phyloP scores from a whole-genome alignment of 2,888 invertebrate species.

The Melipona bicolor region DNA sequence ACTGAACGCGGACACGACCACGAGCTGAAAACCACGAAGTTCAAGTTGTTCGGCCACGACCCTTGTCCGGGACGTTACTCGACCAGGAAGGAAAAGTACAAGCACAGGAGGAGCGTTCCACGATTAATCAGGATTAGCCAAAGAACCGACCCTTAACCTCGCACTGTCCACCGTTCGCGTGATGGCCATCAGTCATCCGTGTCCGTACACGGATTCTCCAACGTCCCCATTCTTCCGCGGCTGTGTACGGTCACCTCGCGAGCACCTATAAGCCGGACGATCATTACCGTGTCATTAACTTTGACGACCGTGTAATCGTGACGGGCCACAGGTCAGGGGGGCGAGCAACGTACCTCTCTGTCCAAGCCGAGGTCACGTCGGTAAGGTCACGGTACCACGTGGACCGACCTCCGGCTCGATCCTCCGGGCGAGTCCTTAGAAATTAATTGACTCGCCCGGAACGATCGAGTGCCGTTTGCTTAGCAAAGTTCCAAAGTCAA shows the following conservation, averaged over 20 bases:
- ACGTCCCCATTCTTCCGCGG: slow-evolving; percentile 39
- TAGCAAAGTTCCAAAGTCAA: slow-evolving; percentile 62
- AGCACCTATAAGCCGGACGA: slow-evolving; percentile 72
- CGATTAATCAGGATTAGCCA: slow-evolving; percentile 82
- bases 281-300: slow-evolving; percentile 81
- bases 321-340: slow-evolving; percentile 68
- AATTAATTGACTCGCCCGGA: slow-evolving; percentile 65
- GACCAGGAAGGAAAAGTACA: slow-evolving; percentile 55
- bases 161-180: slow-evolving; percentile 74
- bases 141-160: slow-evolving; percentile 73
- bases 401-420: slow-evolving; percentile 43
- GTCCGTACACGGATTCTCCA: slow-evolving; percentile 37
- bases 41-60: slow-evolving; percentile 47
- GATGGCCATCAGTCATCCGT: slow-evolving; percentile 79
- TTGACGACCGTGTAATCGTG: slow-evolving; percentile 80
- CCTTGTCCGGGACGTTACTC: slow-evolving; percentile 41
- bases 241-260: slow-evolving; percentile 53
- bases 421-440: slow-evolving; percentile 47
- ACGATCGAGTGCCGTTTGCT: slow-evolving; percentile 44
- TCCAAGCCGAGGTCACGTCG: slow-evolving; percentile 62
- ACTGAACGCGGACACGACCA: neutral
- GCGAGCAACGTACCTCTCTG: slow-evolving; percentile 58
- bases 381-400: slow-evolving; percentile 66
- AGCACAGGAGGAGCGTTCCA: slow-evolving; percentile 64
- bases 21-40: slow-evolving; percentile 53